These are phyloP conservation scores for Hymenochirus boettgeri DNA, from an alignment of 2,113 vertebrate genomes.

Conservation along the genomic window DNA sequence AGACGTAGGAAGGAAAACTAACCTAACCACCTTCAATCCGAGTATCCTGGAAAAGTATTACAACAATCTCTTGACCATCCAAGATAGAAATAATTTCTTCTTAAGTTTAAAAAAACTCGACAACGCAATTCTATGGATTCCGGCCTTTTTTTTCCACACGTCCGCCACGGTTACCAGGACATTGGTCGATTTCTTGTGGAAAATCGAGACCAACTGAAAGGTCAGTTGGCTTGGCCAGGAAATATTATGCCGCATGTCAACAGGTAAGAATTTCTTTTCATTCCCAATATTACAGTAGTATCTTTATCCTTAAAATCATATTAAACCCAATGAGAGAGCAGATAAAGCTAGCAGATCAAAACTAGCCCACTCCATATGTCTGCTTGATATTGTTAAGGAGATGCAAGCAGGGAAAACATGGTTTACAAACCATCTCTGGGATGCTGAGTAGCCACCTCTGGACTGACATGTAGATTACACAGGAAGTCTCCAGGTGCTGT, in stretches of 20 bases:
- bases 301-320: too few relatives aligned
- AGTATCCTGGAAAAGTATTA: slow-evolving; percentile 98
- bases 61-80: slow-evolving; percentile 94
- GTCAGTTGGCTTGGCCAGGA: slow-evolving; percentile 92
- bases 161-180: slow-evolving; percentile 92
- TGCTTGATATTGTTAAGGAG: too few relatives aligned
- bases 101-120: slow-evolving; percentile 93
- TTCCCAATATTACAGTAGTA: too few relatives aligned
- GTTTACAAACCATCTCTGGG: too few relatives aligned
- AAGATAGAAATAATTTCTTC: slow-evolving; percentile 97
- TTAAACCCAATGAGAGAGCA: too few relatives aligned
- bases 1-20: slow-evolving; percentile 90
- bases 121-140: slow-evolving; percentile 91
- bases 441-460: too few relatives aligned
- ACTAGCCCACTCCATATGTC: too few relatives aligned
- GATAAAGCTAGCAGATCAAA: too few relatives aligned
- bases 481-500: too few relatives aligned
- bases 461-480: too few relatives aligned
- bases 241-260: slow-evolving; percentile 97
- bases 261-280: slow-evolving; percentile 79
- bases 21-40: slow-evolving; percentile 97
- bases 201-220: slow-evolving; percentile 84
- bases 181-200: slow-evolving; percentile 94
- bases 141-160: slow-evolving; percentile 95
- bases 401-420: too few relatives aligned